These are phyloP conservation scores for Corbicula japonica DNA, from an alignment of 2,888 invertebrate species.

Conservation along the genomic window DNA sequence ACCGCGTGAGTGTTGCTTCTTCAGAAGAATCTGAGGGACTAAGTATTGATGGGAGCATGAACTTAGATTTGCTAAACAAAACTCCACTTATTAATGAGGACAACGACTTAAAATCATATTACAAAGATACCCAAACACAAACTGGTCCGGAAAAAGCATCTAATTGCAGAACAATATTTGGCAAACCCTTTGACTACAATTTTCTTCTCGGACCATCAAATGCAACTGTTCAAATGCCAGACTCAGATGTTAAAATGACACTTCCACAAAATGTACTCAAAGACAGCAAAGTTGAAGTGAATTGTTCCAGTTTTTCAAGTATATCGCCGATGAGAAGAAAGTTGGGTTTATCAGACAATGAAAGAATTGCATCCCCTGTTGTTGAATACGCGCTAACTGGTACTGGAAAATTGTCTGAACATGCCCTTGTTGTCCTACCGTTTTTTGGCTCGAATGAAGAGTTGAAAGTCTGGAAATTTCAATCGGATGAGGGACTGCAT, in stretches of 20 bases:
- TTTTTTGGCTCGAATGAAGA: slow-evolving; percentile 26
- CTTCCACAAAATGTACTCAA: slow-evolving; percentile 24
- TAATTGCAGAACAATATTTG: slow-evolving; percentile 43
- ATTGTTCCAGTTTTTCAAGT: slow-evolving; percentile 33
- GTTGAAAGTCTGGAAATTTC: slow-evolving; percentile 46
- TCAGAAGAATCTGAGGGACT: too few relatives aligned
- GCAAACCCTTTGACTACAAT: slow-evolving; percentile 28
- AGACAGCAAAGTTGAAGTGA: slow-evolving; percentile 35
- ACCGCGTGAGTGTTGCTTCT: too few relatives aligned
- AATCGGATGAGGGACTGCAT: slow-evolving; percentile 42
- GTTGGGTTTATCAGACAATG: slow-evolving; percentile 21
- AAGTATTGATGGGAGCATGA: too few relatives aligned
- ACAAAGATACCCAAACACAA: slow-evolving; percentile 25
- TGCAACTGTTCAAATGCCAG: slow-evolving; percentile 30
- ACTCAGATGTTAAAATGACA: slow-evolving; percentile 44
- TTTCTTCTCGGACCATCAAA: slow-evolving; percentile 13
- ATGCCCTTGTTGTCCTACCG: slow-evolving; percentile 43
- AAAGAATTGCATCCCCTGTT: slow-evolving; percentile 37
- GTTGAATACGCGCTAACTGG: slow-evolving; percentile 48
- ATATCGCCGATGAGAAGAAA: slow-evolving; percentile 28
- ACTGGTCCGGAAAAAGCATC: slow-evolving; percentile 26
- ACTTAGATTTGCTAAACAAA: too few relatives aligned
- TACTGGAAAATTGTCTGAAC: neutral
- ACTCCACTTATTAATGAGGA: too few relatives aligned
- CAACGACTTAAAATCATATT: too few relatives aligned